A percentile compares a stretch with the other conserved stretches of the same genome.
Evolutionary conservation across 2,888 invertebrate genomes (phyloP).

Genomic region (Drosophila subsilvestris): DNA sequence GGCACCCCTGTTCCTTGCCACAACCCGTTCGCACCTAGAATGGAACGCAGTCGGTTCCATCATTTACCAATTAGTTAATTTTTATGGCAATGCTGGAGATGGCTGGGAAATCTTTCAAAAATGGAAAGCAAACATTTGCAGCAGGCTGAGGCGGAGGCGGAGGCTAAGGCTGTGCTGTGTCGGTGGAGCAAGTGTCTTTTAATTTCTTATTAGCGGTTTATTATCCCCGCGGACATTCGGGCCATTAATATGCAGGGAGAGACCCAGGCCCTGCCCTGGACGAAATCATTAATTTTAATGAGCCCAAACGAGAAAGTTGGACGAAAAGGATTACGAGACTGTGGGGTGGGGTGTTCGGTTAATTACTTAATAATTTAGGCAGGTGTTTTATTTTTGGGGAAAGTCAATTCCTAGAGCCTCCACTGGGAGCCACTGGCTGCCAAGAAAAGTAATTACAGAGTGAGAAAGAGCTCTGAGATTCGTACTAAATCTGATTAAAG

Average conservation of each 20-base stretch:
- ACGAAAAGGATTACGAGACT: slow-evolving; percentile 61
- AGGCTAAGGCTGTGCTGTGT: slow-evolving; percentile 21
- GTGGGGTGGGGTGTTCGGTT: slow-evolving; percentile 48
- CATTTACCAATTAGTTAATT: slow-evolving; percentile 79
- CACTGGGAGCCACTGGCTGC: slow-evolving; percentile 10
- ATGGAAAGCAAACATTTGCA: slow-evolving; percentile 65
- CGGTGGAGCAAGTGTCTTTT: slow-evolving; percentile 67
- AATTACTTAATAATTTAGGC: slow-evolving; percentile 78
- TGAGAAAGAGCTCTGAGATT: background rate
- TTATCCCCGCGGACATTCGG: slow-evolving; percentile 73
- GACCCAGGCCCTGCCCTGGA: slow-evolving; percentile 42
- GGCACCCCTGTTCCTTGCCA: slow-evolving; percentile 5
- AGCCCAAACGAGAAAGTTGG: slow-evolving; percentile 49
- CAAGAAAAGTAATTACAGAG: slow-evolving; percentile 25
- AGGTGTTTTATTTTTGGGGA: slow-evolving; percentile 69
- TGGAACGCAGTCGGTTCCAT: slow-evolving; percentile 42
- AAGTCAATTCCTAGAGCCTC: slow-evolving; percentile 46
- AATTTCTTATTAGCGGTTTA: slow-evolving; percentile 79
- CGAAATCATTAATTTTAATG: slow-evolving; percentile 76
- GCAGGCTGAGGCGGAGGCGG: slow-evolving; percentile 1
- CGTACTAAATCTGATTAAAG: background rate
- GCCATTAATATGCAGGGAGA: slow-evolving; percentile 73
- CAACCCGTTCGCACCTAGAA: slow-evolving; percentile 52
- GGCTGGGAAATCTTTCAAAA: slow-evolving; percentile 60
- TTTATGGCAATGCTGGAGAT: slow-evolving; percentile 37